Evolutionary conservation across 1,140 invertebrate species (phyloP), one percentile per base, ranked within the genome.

Genomic region (Leptinotarsa lineolata): DNA sequence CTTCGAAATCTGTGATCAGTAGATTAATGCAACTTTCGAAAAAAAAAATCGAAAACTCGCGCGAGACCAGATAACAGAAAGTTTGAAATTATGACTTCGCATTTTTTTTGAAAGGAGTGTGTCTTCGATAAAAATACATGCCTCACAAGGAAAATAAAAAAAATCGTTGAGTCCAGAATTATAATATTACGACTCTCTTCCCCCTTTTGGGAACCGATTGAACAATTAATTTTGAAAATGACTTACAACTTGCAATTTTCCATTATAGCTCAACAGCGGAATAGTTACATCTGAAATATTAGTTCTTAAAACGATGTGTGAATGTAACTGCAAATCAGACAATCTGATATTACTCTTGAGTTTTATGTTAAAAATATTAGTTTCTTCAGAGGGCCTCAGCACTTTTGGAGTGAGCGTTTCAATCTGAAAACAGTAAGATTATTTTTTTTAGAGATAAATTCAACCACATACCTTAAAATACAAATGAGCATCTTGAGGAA

Each of bases 201-300:
- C 30, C 30, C 30, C 11, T 39, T 8, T 39, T 39, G 30, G 30
- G 30, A 8, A 30, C 30, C 30, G 30, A 30, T 30, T 30, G 30
- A 48, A 63, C 61, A 70, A 64, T 20, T 45, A 39, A 21, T 21
- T 39, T 58, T 39, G 30, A 39, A 39, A 39, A 39, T 39, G 11
- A 83, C 82, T 83, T 84, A 89, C 88, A 84, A 86, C 87, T 73
- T 84, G 88, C 30, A 94, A 83, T 81, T 90, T 90, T 30, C 93
- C 93, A 84, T 92, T 90, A 80, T 94, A 94, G 80, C 91, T 90
- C n/a, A 91, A 80, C 67, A 95, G 84, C 39, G 92, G 92, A 67
- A 94, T 87, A 75, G 87, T 84, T 74, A 93, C 89, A 20, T 86
- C 87, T 44, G 93, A 93, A 70, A 93, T 88, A 83, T 95, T 95